A percentile compares a stretch with the other conserved stretches of the same genome.
Conservation (phyloP, 37 sponge, comb jelly and placozoan genomes). For the Amphimedon queenslandica region DNA sequence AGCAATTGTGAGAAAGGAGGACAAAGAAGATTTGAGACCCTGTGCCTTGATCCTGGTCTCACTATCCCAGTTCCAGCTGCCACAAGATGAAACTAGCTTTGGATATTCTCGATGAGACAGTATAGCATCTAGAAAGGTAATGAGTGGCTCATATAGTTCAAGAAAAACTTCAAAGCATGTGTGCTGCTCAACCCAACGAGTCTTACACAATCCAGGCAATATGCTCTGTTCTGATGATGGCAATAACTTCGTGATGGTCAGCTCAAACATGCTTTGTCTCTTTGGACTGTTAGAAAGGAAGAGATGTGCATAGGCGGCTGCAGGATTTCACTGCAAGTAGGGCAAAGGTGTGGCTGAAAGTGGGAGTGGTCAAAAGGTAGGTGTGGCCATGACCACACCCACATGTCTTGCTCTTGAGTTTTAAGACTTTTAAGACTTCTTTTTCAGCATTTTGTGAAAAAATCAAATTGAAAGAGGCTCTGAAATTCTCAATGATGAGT, state of each 20-base stretch:
- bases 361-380: too few relatives aligned
- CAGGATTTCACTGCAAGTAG: too few relatives aligned
- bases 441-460: too few relatives aligned
- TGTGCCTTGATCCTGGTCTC: conserved; percentile 45
- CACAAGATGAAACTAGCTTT: conserved; percentile 3
- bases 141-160: conserved; percentile 29
- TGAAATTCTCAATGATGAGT: too few relatives aligned
- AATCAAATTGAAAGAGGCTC: too few relatives aligned
- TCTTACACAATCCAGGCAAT: conserved; percentile 18
- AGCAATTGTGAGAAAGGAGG: conserved; percentile 39
- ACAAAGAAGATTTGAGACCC: conserved; percentile 31
- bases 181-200: conserved; percentile 20
- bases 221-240: not conserved
- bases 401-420: too few relatives aligned
- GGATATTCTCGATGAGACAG: conserved; percentile 27
- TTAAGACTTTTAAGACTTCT: too few relatives aligned
- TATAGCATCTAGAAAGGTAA: conserved; percentile 39
- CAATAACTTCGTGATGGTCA: not conserved
- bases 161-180: conserved; percentile 19
- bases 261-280: conserved; percentile 13
- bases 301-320: not conserved
- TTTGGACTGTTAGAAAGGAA: conserved; percentile 17
- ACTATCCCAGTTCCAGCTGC: conserved; percentile 39
- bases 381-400: too few relatives aligned
- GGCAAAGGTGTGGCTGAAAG: too few relatives aligned